Base-by-base conservation (phyloP, 2,113 vertebrate species). In the Channa argus region DNA sequence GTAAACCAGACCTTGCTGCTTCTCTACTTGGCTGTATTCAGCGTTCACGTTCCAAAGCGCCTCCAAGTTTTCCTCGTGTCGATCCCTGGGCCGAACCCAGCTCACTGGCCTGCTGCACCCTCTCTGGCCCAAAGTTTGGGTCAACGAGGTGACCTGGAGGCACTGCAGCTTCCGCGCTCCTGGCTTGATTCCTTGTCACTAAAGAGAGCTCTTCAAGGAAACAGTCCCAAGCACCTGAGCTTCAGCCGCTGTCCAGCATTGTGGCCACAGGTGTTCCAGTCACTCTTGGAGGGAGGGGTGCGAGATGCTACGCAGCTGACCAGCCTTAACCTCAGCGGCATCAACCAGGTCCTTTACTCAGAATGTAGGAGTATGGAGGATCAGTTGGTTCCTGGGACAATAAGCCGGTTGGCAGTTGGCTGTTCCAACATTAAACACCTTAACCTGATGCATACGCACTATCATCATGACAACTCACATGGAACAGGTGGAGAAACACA, bases 1-100 rank as follows among this genome's bases (percentile, higher is more conserved):
- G 92, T 98, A 61, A 99, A 99, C 82, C 97, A 99, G 91, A 97
- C 97, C 45, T 93, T 99, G 84, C 95, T 98, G 65, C 95, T 96
- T 37, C 95, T 99, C 6, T 99, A 99, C 90, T 87, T 99, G 82
- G 96, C 98, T 0, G 97, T 98, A 53, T 96, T 99, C 67, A 98
- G 97, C 0, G 95, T 98, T 71, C 95, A 97, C 10, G 96, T 97
- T 0, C 97, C 97, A 0, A 96, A 97, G 87, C 95, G 95, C 67
- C 96, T 99, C 5, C 91, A 94, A 0, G 95, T 96, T 80, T 97
- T 99, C 89, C 95, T 99, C 3, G 95, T 99, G 44, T 98, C 96
- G 0, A 95, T 97, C 63, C 98, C 98, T 0, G 96, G 97, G 1
- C 96, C 95, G 7, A 96, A 96, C 7, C 95, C 96, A 0, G 96